These are phyloP conservation scores for Tiphia femorata DNA, from an alignment of 2,888 invertebrate genomes.

Conservation along the genomic window DNA sequence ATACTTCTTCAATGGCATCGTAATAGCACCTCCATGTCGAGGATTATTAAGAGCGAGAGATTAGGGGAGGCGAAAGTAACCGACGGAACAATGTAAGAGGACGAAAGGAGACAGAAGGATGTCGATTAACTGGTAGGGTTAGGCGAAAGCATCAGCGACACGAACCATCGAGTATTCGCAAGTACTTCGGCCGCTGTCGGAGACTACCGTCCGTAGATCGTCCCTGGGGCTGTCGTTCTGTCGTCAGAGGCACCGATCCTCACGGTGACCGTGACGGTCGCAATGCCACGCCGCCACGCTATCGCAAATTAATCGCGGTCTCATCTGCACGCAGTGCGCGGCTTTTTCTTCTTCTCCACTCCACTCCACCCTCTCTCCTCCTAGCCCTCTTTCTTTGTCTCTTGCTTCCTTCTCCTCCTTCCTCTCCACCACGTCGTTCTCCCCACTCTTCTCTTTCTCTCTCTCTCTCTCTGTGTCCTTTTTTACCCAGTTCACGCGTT, in stretches of 20 bases:
- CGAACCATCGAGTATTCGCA: conserved; percentile 68
- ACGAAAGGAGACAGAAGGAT: not conserved
- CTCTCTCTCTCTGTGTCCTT: not conserved
- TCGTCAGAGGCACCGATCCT: conserved; percentile 62
- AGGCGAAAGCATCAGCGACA: conserved; percentile 43
- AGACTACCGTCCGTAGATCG: conserved; percentile 58
- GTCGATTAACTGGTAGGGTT: not conserved
- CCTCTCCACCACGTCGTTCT: not conserved
- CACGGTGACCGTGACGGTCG: conserved; percentile 56
- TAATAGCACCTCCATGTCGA: too few species aligned
- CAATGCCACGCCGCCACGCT: conserved; percentile 63
- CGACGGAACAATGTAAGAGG: not conserved
- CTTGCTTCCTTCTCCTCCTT: not conserved
- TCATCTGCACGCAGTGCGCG: conserved; percentile 58
- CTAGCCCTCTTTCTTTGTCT: conserved; percentile 3
- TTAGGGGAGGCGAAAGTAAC: too few species aligned
- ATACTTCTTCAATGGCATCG: too few species aligned
- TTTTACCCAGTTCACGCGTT: not conserved
- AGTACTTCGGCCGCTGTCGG: conserved; percentile 66
- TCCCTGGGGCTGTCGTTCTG: conserved; percentile 32
- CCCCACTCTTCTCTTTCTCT: conserved; percentile 4
- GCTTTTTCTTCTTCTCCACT: conserved; percentile 17
- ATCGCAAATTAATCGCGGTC: conserved; percentile 61
- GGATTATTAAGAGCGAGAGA: too few species aligned
- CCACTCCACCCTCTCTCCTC: conserved; percentile 1